These are phyloP conservation scores for Nomada hirtipes DNA, from an alignment of 2,888 invertebrate genomes.

Conservation along the genomic window DNA sequence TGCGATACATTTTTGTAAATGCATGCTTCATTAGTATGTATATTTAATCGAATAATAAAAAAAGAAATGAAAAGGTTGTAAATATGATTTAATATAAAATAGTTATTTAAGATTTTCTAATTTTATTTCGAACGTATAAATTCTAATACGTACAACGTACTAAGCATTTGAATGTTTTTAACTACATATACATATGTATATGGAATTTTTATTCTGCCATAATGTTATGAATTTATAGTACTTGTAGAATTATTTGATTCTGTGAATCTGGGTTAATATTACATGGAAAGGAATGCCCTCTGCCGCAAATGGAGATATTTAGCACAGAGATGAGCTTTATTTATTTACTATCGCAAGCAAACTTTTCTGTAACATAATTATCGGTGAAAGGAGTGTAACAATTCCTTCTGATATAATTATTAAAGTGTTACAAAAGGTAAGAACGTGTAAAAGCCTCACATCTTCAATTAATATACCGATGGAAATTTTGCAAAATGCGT, in stretches of 20 bases:
- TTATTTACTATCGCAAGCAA: slow-evolving; percentile 67
- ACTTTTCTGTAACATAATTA: slow-evolving; percentile 42
- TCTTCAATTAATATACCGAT: not conserved
- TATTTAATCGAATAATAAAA: not conserved
- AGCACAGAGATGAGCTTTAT: slow-evolving; percentile 62
- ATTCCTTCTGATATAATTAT: slow-evolving; percentile 8
- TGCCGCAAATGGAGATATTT: slow-evolving; percentile 23
- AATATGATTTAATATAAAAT: not conserved
- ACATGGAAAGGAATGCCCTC: slow-evolving; percentile 42
- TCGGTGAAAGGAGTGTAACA: slow-evolving; percentile 25
- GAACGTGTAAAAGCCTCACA: not conserved
- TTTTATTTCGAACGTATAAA: not conserved
- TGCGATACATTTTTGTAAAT: too few relatives aligned
- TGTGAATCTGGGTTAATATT: slow-evolving; percentile 41
- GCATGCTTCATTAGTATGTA: too few relatives aligned
- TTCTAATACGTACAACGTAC: not conserved
- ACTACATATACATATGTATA: not conserved
- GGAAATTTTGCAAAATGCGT: slow-evolving; percentile 32
- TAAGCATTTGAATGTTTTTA: not conserved
- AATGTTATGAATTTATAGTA: slow-evolving; percentile 1
- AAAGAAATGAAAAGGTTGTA: not conserved
- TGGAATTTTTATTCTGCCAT: slow-evolving; percentile 4
- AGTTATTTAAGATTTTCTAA: not conserved
- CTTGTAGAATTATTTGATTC: not conserved
- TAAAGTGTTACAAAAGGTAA: slow-evolving; percentile 27